These are phyloP conservation scores for Wiebesia pumilae DNA, from an alignment of 1,140 invertebrate species.

Conservation along the genomic window DNA sequence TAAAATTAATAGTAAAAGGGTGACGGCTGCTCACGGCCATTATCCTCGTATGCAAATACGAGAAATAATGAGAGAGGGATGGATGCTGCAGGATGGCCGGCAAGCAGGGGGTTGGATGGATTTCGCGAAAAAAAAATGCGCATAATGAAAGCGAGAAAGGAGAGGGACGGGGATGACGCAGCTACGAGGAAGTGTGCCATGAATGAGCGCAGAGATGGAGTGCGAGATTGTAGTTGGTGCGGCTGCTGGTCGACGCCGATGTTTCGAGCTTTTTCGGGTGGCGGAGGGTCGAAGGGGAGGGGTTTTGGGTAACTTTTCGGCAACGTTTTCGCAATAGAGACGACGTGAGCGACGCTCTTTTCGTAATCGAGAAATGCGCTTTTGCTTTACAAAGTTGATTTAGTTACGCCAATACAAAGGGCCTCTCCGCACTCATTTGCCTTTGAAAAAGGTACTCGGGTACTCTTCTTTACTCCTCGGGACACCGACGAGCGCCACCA, in stretches of 20 bases:
- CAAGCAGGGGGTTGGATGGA: constrained; percentile 47
- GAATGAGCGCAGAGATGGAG: neutral
- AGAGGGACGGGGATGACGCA: constrained; percentile 4
- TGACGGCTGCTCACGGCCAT: constrained; percentile 67
- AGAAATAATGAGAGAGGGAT: constrained; percentile 36
- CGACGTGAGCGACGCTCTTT: too few relatives aligned
- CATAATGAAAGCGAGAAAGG: constrained; percentile 34
- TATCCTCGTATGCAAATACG: constrained; percentile 75
- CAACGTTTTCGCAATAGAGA: neutral
- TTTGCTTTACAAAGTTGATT: neutral
- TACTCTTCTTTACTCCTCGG: too few relatives aligned
- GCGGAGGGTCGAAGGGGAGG: too few relatives aligned
- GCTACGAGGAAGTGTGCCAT: neutral
- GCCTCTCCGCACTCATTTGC: neutral
- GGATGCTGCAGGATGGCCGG: constrained; percentile 47
- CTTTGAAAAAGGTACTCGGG: neutral
- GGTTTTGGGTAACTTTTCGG: too few relatives aligned
- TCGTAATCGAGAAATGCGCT: neutral
- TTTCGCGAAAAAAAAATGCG: constrained; percentile 40
- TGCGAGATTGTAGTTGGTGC: neutral
- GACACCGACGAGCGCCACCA: too few relatives aligned
- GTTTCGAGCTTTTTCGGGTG: neutral
- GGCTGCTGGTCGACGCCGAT: neutral
- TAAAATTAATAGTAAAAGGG: constrained; percentile 76
- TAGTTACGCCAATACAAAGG: neutral